phyloP scores from a whole-genome alignment of 2,113 vertebrate genomes.

The Crotophaga sulcirostris region DNA sequence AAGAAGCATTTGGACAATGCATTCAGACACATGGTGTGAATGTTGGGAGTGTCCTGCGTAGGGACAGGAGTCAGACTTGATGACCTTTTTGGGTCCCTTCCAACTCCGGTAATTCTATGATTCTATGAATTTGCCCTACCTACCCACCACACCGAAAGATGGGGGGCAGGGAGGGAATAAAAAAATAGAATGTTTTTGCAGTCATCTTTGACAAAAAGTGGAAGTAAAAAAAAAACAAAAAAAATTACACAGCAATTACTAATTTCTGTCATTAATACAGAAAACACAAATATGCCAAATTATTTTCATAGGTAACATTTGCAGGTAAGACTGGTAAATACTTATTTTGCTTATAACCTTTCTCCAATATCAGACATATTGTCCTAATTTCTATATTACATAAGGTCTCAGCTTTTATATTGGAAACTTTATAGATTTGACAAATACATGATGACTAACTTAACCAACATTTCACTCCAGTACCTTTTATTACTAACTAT shows the following conservation, averaged over 20 bases:
- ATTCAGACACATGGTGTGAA: no score
- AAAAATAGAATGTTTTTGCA: background rate
- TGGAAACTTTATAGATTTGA: background rate
- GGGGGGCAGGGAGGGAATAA: no score
- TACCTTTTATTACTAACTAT: background rate
- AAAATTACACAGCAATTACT: background rate
- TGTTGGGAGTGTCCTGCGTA: no score
- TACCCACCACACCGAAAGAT: background rate
- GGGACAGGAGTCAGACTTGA: no score
- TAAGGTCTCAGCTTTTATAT: background rate
- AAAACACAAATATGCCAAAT: background rate
- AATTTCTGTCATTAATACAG: background rate
- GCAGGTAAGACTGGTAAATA: background rate
- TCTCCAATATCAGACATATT: background rate
- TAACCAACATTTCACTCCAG: background rate
- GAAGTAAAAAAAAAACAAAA: background rate
- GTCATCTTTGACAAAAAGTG: background rate
- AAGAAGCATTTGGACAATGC: no score
- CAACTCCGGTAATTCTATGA: no score
- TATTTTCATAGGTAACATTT: background rate
- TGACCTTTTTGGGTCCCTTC: no score
- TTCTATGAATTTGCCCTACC: background rate
- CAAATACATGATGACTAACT: no score
- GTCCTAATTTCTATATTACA: background rate
- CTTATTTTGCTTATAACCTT: background rate